Conservation (phyloP, 35 echinoderm and acorn worm species). For the Antedon bifida region DNA sequence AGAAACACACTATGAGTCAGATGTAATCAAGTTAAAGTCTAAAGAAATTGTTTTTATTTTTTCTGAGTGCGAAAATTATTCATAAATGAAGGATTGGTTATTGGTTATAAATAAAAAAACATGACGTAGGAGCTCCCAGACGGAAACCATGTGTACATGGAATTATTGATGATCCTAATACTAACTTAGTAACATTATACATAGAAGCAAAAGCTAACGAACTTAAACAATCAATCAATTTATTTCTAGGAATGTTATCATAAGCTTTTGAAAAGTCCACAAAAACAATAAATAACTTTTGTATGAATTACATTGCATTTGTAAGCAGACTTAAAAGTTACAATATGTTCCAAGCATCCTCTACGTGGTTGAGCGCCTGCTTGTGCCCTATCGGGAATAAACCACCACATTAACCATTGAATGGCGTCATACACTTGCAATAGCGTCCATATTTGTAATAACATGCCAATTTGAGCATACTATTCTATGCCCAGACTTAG, state of each 20-base stretch:
- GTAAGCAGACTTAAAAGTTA: background rate
- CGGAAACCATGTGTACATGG: background rate
- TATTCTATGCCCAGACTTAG: background rate
- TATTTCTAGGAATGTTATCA: background rate
- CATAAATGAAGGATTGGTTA: too few species aligned
- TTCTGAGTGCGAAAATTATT: too few species aligned
- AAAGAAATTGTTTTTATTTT: background rate
- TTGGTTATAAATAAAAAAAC: too few species aligned
- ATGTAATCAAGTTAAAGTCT: background rate
- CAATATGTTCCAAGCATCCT: background rate
- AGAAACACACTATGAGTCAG: background rate
- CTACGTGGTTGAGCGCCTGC: background rate
- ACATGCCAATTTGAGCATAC: background rate
- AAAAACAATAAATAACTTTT: background rate
- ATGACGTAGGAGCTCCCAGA: background rate
- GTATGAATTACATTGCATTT: too few species aligned
- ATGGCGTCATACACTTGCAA: background rate
- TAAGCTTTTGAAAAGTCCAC: background rate
- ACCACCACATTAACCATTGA: background rate
- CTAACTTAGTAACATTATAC: background rate
- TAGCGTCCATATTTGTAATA: background rate
- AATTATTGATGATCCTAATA: background rate
- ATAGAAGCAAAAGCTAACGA: background rate
- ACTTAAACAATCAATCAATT: background rate
- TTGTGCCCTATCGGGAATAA: background rate